These are phyloP conservation scores for Drosophila tristis DNA, from an alignment of 1,140 invertebrate genomes.

Conservation along the genomic window DNA sequence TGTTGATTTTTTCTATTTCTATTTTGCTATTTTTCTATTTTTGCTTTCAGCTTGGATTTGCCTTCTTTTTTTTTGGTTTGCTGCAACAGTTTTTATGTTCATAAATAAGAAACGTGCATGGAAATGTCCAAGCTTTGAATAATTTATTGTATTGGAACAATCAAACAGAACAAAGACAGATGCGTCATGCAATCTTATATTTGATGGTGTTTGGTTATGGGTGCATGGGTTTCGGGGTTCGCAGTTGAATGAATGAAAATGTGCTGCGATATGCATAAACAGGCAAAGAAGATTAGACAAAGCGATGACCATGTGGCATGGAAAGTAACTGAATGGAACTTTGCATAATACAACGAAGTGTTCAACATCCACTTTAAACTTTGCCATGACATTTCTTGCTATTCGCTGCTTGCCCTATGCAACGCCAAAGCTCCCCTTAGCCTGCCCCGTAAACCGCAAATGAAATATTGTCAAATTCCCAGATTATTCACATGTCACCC, in stretches of 20 bases:
- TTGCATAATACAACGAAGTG: neutral
- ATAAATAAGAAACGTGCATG: conserved; percentile 70
- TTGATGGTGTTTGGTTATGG: neutral
- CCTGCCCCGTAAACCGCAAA: neutral
- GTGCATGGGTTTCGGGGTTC: neutral
- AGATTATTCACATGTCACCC: conserved; percentile 28
- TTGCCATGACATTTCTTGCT: too few relatives aligned
- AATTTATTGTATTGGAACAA: conserved; percentile 60
- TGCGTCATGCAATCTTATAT: conserved; percentile 60
- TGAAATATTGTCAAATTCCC: conserved; percentile 4
- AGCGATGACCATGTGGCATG: neutral
- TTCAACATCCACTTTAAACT: too few relatives aligned
- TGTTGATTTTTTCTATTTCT: conserved; percentile 61
- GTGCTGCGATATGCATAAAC: conserved; percentile 26
- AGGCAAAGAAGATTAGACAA: conserved; percentile 5
- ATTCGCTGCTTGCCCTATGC: too few relatives aligned
- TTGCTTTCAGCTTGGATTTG: conserved; percentile 41
- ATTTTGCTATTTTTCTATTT: conserved; percentile 21
- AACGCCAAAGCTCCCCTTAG: neutral
- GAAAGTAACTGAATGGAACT: neutral
- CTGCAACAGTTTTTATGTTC: conserved; percentile 59
- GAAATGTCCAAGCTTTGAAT: conserved; percentile 71
- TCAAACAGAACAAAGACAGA: conserved; percentile 44
- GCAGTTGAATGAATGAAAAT: conserved; percentile 20
- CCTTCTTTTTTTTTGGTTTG: conserved; percentile 11